Conservation (phyloP, 2,113 vertebrate genomes). For the Eptatretus burgeri region DNA sequence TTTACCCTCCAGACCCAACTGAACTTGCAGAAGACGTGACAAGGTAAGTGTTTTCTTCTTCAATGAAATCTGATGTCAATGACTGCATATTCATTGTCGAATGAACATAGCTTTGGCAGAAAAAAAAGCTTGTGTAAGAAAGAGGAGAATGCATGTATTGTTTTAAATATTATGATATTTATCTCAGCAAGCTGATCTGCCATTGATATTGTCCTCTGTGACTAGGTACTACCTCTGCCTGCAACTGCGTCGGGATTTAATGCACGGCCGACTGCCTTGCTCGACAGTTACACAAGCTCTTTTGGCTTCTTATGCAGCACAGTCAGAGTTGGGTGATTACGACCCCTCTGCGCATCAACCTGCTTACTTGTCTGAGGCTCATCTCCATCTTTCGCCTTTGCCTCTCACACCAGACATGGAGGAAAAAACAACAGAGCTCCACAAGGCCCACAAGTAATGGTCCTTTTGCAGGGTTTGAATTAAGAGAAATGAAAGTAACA, state of each 20-base stretch:
- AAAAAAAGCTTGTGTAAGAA: no score
- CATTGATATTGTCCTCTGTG: not conserved
- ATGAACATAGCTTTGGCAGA: no score
- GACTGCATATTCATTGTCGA: no score
- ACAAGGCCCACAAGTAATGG: not conserved
- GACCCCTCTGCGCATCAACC: not conserved
- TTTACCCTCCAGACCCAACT: constrained; percentile 80
- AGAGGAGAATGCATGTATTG: no score
- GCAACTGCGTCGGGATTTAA: constrained; percentile 1
- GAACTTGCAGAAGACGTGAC: constrained; percentile 89
- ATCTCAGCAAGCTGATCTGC: not conserved
- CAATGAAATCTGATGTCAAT: no score
- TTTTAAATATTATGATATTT: no score
- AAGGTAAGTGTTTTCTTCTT: constrained; percentile 22
- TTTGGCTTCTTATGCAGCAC: not conserved
- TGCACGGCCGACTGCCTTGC: not conserved
- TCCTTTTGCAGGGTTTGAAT: no score
- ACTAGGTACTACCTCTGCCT: constrained; percentile 5
- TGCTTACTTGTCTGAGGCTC: not conserved
- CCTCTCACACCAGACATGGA: not conserved
- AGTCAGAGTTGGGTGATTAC: constrained; percentile 4
- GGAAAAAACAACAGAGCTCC: not conserved
- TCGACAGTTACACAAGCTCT: not conserved
- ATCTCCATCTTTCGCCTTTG: no score
- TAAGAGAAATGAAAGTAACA: no score